phyloP scores from a whole-genome alignment of 2,888 invertebrate species.

The Acleris cristana region DNA sequence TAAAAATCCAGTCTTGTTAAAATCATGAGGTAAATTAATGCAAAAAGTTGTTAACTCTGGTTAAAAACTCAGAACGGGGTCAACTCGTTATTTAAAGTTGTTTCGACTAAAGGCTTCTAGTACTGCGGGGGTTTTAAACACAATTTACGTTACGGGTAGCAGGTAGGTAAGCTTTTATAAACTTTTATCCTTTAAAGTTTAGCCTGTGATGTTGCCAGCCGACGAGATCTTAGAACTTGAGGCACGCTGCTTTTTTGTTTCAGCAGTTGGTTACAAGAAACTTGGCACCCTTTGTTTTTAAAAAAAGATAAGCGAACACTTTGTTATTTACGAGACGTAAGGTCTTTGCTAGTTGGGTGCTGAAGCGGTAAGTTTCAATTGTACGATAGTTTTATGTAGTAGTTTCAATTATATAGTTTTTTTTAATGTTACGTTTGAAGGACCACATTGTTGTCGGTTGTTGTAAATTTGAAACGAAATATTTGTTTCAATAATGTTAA shows the following conservation, averaged over 20 bases:
- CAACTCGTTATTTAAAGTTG: constrained; percentile 36
- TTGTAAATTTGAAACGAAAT: too few relatives aligned
- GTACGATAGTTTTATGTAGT: too few relatives aligned
- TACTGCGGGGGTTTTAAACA: constrained; percentile 28
- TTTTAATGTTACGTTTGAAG: too few relatives aligned
- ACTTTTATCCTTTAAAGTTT: constrained; percentile 36
- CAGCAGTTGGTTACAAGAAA: constrained; percentile 4
- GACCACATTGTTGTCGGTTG: too few relatives aligned
- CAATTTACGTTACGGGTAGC: constrained; percentile 32
- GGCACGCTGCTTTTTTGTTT: constrained; percentile 27
- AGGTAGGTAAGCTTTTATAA: constrained; percentile 28
- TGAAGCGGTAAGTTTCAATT: too few relatives aligned
- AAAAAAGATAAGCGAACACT: constrained; percentile 12
- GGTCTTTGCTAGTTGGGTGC: constrained; percentile 45
- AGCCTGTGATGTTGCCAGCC: constrained; percentile 15
- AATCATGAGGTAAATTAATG: constrained; percentile 37
- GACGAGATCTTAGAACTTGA: constrained; percentile 11
- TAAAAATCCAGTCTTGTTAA: constrained; percentile 35
- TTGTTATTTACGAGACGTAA: constrained; percentile 31
- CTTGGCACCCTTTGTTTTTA: background rate
- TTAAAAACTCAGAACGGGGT: constrained; percentile 35
- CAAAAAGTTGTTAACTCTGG: constrained; percentile 34
- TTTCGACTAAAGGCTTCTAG: constrained; percentile 33
- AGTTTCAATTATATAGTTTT: too few relatives aligned
- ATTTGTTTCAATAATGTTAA: too few relatives aligned